Percentiles rank a stretch among this genome's conserved stretches.
phyloP scores from a whole-genome alignment of 2,113 vertebrate genomes.

The Proteles cristata region DNA sequence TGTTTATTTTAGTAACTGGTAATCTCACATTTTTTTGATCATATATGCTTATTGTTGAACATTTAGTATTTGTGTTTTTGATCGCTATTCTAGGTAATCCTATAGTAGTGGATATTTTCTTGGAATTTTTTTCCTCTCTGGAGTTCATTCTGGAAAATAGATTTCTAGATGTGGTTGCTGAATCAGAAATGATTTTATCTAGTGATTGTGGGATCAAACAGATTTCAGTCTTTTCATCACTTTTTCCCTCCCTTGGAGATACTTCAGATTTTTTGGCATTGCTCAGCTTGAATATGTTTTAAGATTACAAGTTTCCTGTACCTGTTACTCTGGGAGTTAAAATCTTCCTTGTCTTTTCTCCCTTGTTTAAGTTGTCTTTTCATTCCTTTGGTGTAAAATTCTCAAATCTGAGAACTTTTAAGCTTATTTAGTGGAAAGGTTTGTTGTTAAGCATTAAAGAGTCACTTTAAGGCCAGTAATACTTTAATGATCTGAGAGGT shows the following conservation, averaged over 20 bases:
- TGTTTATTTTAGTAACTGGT: conserved; percentile 1
- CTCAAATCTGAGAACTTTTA: background rate
- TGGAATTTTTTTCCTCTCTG: background rate
- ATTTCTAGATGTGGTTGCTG: conserved; percentile 7
- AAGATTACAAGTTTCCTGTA: background rate
- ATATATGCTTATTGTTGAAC: background rate
- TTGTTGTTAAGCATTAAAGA: background rate
- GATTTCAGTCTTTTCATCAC: background rate
- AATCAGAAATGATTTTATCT: conserved; percentile 31
- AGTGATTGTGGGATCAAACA: background rate
- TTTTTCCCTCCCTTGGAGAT: background rate
- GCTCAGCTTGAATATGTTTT: background rate
- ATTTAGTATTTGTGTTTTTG: conserved; percentile 30
- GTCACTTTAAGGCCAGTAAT: background rate
- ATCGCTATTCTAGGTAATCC: conserved; percentile 3
- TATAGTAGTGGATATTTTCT: background rate
- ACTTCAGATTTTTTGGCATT: background rate
- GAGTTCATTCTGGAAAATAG: background rate
- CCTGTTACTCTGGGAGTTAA: background rate
- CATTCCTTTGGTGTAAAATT: background rate
- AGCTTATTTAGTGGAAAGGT: background rate
- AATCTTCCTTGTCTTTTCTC: background rate
- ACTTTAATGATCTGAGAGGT: background rate
- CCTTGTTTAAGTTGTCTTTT: background rate
- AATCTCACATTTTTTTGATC: background rate